Conservation (phyloP, 2,888 invertebrate genomes). For the Ecliptopera silaceata region DNA sequence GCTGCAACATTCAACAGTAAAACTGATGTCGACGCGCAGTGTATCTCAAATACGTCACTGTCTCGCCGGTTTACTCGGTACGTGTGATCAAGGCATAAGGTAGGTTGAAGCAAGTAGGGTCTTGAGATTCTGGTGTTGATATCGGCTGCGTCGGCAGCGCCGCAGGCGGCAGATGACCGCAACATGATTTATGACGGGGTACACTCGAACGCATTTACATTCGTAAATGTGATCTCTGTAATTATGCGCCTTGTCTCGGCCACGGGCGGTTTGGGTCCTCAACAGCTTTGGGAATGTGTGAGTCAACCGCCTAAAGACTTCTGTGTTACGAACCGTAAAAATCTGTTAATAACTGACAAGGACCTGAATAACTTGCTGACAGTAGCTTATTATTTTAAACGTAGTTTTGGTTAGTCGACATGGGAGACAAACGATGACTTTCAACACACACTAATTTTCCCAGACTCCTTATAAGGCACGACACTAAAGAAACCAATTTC, state of each 20-base stretch:
- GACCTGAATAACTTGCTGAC: slow-evolving; percentile 15
- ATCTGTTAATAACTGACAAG: slow-evolving; percentile 8
- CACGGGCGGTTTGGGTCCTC: slow-evolving; percentile 55
- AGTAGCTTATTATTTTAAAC: slow-evolving; percentile 12
- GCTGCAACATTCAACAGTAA: too few relatives aligned
- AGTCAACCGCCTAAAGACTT: slow-evolving; percentile 49
- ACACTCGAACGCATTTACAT: slow-evolving; percentile 70
- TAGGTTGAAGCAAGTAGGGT: slow-evolving; percentile 16
- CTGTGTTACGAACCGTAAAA: slow-evolving; percentile 53
- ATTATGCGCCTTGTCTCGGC: slow-evolving; percentile 73
- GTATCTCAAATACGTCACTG: too few relatives aligned
- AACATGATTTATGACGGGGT: slow-evolving; percentile 72
- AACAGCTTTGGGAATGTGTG: slow-evolving; percentile 39
- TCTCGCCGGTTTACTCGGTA: too few relatives aligned
- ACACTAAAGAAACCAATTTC: slow-evolving; percentile 77
- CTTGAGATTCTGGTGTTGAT: slow-evolving; percentile 35
- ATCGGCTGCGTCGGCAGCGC: slow-evolving; percentile 62
- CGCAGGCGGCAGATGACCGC: slow-evolving; percentile 81
- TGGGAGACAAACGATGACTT: slow-evolving; percentile 9
- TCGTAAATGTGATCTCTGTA: slow-evolving; percentile 77
- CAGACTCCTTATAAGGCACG: slow-evolving; percentile 53
- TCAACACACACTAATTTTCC: slow-evolving; percentile 52
- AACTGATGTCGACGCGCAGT: too few relatives aligned
- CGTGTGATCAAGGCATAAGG: too few relatives aligned
- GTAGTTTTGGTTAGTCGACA: slow-evolving; percentile 4